A percentile compares a stretch with the other conserved stretches of the same genome.
phyloP scores from a whole-genome alignment of 2,113 vertebrate genomes.

The Pycnonotus jocosus region DNA sequence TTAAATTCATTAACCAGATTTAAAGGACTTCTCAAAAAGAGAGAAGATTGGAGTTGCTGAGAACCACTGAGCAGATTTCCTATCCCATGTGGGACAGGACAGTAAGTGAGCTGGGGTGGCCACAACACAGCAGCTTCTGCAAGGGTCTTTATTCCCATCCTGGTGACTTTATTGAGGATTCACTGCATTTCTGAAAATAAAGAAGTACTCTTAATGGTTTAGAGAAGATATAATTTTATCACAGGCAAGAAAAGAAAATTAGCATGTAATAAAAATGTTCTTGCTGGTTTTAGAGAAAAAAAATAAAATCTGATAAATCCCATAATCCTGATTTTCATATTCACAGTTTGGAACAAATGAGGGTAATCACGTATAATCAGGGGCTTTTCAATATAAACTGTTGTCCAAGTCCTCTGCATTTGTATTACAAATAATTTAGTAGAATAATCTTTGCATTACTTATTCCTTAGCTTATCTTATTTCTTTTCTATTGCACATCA shows the following conservation, averaged over 20 bases:
- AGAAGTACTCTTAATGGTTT: background rate
- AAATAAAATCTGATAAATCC: background rate
- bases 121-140: background rate
- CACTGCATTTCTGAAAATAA: background rate
- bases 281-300: background rate
- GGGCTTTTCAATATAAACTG: background rate
- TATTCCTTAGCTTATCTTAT: background rate
- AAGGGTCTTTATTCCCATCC: background rate
- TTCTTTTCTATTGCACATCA: background rate
- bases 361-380: background rate
- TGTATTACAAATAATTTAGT: background rate
- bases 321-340: slow-evolving; percentile 1
- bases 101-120: background rate
- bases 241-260: background rate
- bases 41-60: background rate
- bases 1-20: background rate
- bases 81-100: background rate
- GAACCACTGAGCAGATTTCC: background rate
- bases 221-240: background rate
- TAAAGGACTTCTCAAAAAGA: background rate
- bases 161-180: background rate
- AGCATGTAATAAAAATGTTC: background rate
- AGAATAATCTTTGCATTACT: background rate
- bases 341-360: background rate
- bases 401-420: background rate